Percentiles rank a stretch among this genome's conserved stretches.
Conservation (phyloP, 2,113 vertebrate species). For the Lamprotornis superbus region DNA sequence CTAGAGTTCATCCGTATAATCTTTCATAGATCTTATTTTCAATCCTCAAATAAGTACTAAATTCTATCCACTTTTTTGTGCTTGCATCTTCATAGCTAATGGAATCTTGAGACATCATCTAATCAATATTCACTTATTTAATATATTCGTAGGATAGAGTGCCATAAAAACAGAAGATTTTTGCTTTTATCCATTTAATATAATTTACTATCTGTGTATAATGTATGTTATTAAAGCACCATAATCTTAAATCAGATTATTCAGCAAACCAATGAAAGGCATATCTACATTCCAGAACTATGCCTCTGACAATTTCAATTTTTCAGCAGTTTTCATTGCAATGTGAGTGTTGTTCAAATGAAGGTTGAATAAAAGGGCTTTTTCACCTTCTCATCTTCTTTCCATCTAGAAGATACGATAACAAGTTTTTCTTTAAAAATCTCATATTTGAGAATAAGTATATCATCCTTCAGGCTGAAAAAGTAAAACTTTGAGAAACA, state of each 20-base stretch:
- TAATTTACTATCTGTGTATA: constrained; percentile 29
- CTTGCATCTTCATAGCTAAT: constrained; percentile 12
- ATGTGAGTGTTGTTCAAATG: not conserved
- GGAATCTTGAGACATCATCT: not conserved
- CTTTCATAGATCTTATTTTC: not conserved
- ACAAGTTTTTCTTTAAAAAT: not conserved
- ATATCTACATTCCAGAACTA: not conserved
- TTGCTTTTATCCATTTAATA: constrained; percentile 53
- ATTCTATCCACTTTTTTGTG: not conserved
- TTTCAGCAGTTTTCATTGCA: constrained; percentile 22
- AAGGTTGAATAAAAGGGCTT: not conserved
- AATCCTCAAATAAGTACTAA: not conserved
- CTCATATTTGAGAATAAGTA: not conserved
- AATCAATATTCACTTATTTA: constrained; percentile 46
- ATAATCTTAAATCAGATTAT: constrained; percentile 38
- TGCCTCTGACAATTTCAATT: not conserved
- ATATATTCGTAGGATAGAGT: constrained; percentile 2
- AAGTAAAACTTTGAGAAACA: not conserved
- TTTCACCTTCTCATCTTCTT: not conserved
- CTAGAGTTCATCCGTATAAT: not conserved
- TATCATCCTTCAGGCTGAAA: not conserved
- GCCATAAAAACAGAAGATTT: not conserved
- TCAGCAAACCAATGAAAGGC: not conserved
- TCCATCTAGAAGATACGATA: not conserved
- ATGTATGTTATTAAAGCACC: constrained; percentile 33